Evolutionary conservation across 2,888 invertebrate genomes (phyloP), one percentile per base, ranked within the genome.

Genomic region (Epicampocera succincta): DNA sequence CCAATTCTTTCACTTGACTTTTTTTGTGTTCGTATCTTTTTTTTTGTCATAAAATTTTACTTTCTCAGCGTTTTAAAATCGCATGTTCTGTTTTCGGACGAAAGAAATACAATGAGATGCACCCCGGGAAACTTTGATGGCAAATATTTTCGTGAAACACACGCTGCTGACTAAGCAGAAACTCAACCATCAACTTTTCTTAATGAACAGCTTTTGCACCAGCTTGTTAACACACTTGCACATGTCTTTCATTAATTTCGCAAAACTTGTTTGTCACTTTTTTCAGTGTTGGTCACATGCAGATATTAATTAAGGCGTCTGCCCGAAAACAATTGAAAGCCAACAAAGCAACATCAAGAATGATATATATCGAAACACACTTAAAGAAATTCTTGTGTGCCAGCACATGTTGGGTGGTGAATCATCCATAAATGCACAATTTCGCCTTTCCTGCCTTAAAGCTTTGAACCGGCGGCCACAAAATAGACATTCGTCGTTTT

Each of bases 211-310:
- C 48, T 13, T 48, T 71, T 60, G 11, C 4, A 5, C 17, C 25
- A 40, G 13, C 13, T 15, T 19, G 12, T 12, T 48, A 8, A 61
- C 19, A 44, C 65, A 44, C 21, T 21, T 38, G 60, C 50, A 71
- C 60, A 46, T 71, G 75, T 60, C 71, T 60, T 52, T 81, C 72
- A 61, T 72, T 76, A 73, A 81, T 77, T 66, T 71, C 38, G 63
- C 19, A 72, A 21, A 61, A 69, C 54, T 61, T 46, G n/a, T n/a
- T 74, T 54, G 38, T 60, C 21, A 33, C 15, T 44, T 63, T 42
- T 52, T 60, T 48, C 42, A 58, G 29, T 75, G 40, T 66, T 50
- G 1, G 66, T 40, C 29, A 69, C 44, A 33, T 61, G 44, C 29
- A 65, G 46, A 52, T 29, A 54, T 33, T 46, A 63, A 63, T 54